Conservation (phyloP, 2,113 vertebrate genomes). For the Bufo gargarizans region DNA sequence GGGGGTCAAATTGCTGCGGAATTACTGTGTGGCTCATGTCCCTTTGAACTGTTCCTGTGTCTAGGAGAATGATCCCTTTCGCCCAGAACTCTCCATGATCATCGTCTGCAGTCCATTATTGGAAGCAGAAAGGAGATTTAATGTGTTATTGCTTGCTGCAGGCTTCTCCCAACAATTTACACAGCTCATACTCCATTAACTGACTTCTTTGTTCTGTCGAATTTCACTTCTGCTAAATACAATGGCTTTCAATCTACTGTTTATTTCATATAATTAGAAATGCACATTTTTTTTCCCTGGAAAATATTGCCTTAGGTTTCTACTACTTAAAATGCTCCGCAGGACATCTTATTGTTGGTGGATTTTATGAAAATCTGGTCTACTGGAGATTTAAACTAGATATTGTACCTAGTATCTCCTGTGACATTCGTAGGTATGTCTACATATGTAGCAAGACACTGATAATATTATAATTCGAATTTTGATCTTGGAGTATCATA, state of each 20-base stretch:
- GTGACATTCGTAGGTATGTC: neutral
- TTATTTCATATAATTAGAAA: slow-evolving; percentile 44
- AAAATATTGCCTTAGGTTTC: slow-evolving; percentile 22
- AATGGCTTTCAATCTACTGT: slow-evolving; percentile 18
- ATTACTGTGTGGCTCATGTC: slow-evolving; percentile 65
- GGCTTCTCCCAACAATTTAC: slow-evolving; percentile 60
- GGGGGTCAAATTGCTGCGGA: slow-evolving; percentile 66
- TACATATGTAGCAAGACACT: neutral
- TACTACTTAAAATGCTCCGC: neutral
- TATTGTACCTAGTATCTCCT: neutral
- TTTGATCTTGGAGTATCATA: neutral
- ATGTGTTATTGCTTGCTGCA: slow-evolving; percentile 51
- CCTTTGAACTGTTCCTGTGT: slow-evolving; percentile 66
- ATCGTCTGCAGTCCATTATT: slow-evolving; percentile 63
- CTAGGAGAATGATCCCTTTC: slow-evolving; percentile 62
- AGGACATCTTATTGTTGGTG: neutral
- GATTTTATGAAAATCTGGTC: neutral
- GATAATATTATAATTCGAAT: neutral
- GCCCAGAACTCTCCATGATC: slow-evolving; percentile 69
- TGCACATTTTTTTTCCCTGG: neutral
- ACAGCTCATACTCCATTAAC: slow-evolving; percentile 46
- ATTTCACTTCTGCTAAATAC: slow-evolving; percentile 25
- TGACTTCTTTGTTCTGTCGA: slow-evolving; percentile 50
- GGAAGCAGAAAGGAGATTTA: slow-evolving; percentile 57
- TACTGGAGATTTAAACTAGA: neutral